Evolutionary conservation across 1,140 invertebrate species (phyloP).

Genomic region (Hyphantria cunea): DNA sequence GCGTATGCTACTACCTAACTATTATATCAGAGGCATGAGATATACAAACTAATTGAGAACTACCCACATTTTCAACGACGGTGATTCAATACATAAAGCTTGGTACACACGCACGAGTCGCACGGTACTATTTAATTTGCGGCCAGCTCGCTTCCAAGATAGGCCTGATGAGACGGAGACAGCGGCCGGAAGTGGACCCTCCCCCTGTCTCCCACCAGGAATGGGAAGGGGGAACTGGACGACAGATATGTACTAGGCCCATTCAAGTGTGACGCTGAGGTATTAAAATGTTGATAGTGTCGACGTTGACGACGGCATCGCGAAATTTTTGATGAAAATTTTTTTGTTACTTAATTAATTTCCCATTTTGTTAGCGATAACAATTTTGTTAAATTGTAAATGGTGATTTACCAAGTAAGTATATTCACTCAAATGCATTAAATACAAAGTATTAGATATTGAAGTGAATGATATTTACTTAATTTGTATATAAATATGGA

Average conservation of each 20-base stretch:
- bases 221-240: constrained; percentile 41
- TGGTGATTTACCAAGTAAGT: too few species aligned
- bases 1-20: too few species aligned
- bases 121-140: constrained; percentile 76
- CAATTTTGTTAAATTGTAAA: neutral
- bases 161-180: constrained; percentile 77
- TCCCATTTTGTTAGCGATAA: neutral
- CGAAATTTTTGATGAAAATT: constrained; percentile 21
- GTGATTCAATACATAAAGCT: constrained; percentile 28
- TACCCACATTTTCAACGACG: constrained; percentile 2
- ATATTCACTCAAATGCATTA: too few species aligned
- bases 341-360: constrained; percentile 8
- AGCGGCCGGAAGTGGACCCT: constrained; percentile 62
- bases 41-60: constrained; percentile 24
- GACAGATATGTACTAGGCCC: constrained; percentile 64
- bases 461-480: too few species aligned
- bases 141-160: constrained; percentile 65
- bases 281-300: constrained; percentile 50
- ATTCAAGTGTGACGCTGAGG: constrained; percentile 59
- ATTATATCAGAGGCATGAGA: neutral
- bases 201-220: constrained; percentile 31
- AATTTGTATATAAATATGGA: too few species aligned
- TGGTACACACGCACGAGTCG: constrained; percentile 36
- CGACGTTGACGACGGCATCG: constrained; percentile 23
- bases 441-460: too few species aligned